Evolutionary conservation across 2,888 invertebrate genomes (phyloP).

Genomic region (Lasius fuliginosus): DNA sequence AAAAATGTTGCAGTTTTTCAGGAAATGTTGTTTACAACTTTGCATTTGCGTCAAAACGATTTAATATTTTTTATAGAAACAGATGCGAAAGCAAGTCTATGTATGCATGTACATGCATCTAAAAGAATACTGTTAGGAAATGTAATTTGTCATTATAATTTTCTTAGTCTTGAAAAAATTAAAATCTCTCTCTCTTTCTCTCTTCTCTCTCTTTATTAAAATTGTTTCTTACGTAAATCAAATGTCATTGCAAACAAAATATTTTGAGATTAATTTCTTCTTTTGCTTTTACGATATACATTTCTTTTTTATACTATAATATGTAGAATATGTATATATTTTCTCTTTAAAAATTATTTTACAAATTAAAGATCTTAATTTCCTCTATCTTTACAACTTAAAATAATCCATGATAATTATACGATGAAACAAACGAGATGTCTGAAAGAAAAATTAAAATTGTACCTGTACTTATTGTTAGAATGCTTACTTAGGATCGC

Average conservation of each 20-base stretch:
- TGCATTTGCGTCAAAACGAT: background rate
- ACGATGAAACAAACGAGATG: background rate
- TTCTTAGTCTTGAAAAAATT: background rate
- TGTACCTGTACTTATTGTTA: background rate
- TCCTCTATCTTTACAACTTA: background rate
- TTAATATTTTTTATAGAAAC: background rate
- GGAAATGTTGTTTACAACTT: background rate
- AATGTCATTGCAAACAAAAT: background rate
- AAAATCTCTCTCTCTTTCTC: background rate
- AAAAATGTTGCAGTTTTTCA: slow-evolving; percentile 13
- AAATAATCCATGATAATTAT: background rate
- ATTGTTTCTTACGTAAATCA: background rate
- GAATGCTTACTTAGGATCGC: background rate
- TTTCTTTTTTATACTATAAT: background rate
- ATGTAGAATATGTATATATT: background rate
- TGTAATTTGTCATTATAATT: background rate
- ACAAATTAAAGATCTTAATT: background rate
- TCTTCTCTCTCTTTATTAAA: background rate
- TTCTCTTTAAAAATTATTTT: background rate
- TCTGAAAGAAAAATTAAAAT: background rate
- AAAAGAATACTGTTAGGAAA: background rate
- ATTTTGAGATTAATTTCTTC: background rate
- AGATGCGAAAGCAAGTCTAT: background rate
- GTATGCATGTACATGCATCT: no score
- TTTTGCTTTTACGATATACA: background rate